These are phyloP conservation scores for Haliclona indistincta DNA, from an alignment of 37 sponge, comb jelly and placozoan species.

Conservation along the genomic window DNA sequence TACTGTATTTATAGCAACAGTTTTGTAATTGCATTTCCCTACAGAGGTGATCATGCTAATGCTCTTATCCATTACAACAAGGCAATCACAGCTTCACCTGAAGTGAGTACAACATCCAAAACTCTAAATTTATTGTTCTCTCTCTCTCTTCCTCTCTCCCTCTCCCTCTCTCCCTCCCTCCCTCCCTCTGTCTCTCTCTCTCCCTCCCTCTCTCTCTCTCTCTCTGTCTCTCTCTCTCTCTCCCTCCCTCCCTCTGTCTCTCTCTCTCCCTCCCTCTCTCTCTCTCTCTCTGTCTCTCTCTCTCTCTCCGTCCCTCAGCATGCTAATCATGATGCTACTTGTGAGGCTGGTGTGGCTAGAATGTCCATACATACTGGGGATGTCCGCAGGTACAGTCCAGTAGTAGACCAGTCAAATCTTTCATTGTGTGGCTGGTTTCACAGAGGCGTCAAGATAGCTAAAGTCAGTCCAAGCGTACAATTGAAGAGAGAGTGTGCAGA, in stretches of 20 bases:
- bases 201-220: too few species aligned
- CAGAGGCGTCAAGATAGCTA: constrained; percentile 79
- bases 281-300: too few species aligned
- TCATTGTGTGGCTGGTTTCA: background rate
- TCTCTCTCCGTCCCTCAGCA: too few species aligned
- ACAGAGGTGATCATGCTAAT: constrained; percentile 83
- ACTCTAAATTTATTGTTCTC: background rate
- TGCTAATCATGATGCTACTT: constrained; percentile 62
- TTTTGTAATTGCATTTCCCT: background rate
- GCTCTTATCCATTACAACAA: constrained; percentile 90
- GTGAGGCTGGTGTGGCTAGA: constrained; percentile 85
- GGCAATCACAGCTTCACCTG: constrained; percentile 56
- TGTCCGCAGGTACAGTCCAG: constrained; percentile 73
- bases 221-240: too few species aligned
- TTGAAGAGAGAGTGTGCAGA: constrained; percentile 90
- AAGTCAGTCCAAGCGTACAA: constrained; percentile 28
- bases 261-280: too few species aligned
- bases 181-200: background rate
- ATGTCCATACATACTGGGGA: constrained; percentile 88
- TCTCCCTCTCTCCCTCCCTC: background rate
- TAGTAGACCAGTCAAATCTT: background rate
- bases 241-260: too few species aligned
- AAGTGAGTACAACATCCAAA: constrained; percentile 20
- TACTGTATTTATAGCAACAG: too few species aligned
- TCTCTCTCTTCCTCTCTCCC: background rate